phyloP scores from a whole-genome alignment of 2,888 invertebrate genomes.

The Mechanitis mazaeus region DNA sequence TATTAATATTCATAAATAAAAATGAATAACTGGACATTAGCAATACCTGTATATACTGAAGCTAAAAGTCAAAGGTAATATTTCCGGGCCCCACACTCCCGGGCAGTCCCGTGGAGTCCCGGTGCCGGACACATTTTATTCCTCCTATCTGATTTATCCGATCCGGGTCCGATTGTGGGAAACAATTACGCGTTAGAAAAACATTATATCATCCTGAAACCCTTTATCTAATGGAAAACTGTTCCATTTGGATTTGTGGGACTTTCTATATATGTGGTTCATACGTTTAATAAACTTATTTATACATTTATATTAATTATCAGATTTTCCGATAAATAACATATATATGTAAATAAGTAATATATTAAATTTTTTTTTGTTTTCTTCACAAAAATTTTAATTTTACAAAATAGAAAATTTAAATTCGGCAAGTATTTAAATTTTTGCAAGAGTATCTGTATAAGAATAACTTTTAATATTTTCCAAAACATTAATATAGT shows the following conservation, averaged over 20 bases:
- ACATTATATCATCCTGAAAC: constrained; percentile 31
- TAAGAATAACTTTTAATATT: too few species aligned
- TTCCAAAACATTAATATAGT: too few species aligned
- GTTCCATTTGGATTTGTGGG: background rate
- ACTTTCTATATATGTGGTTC: background rate
- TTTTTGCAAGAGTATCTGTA: too few species aligned
- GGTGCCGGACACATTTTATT: constrained; percentile 47
- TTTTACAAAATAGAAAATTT: too few species aligned
- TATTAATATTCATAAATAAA: too few species aligned
- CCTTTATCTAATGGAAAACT: constrained; percentile 12
- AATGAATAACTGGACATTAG: too few species aligned
- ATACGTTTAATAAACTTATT: background rate
- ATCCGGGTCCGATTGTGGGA: constrained; percentile 43
- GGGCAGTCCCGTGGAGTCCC: constrained; percentile 28
- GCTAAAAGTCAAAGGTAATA: background rate
- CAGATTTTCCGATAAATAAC: too few species aligned
- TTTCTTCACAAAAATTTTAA: too few species aligned
- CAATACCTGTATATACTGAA: too few species aligned
- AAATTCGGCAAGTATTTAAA: too few species aligned
- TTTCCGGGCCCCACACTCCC: constrained; percentile 32
- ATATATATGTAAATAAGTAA: too few species aligned
- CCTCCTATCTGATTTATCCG: constrained; percentile 58
- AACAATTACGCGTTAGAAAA: constrained; percentile 54
- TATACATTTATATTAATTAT: background rate
- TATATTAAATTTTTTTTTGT: too few species aligned